Base-by-base conservation (phyloP, 2,113 vertebrate genomes). In the Podarcis cretensis region DNA sequence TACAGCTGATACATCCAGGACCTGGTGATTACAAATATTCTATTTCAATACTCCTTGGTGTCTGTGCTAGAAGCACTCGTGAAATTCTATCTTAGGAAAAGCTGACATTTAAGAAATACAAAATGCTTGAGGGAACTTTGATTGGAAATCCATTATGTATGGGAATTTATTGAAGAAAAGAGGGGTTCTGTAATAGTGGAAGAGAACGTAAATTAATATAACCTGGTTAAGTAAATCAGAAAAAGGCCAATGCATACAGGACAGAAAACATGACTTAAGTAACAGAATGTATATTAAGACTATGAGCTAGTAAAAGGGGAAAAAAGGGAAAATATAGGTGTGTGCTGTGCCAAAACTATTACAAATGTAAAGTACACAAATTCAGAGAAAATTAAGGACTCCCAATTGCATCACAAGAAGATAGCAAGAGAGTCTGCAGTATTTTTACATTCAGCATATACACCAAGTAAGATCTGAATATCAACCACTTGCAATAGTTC, bases 191-290 rank as follows among this genome's bases (percentile, higher is more conserved):
- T 13, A 89, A 84, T 37, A 76, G 16, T 2, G 66, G 48, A 9
- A 87, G 5, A 87, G 84, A 87, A 84, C 21, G 2, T 9, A 90
- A 74, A 78, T 88, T 84, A 78, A 91, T 80, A 81, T 59, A 66
- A 75, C 5, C 73, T 84, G 23, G 69, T 74, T 76, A 82, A 21
- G 21, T 14, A 90, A 90, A 83, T n/a, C 87, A 63, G 74, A 82
- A 32, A 23, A 16, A 79, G 12, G 74, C 9, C 12, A 83, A 83
- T 13, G 73, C 18, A 10, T 25, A 74, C 37, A 87, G 20, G 30
- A 40, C 4, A 66, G 20, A 2, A 87, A 90, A 20, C 30, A 40
- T 43, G 78, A 63, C 7, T 76, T 30, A 6, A 63, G 85, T 65
- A 73, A 59, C 21, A 66, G 73, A 65, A n/a, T 4, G 6, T 57